A percentile compares a stretch with the other conserved stretches of the same genome.
Conservation (phyloP, 2,113 vertebrate genomes). For the Cyphomyrus discorhynchus region DNA sequence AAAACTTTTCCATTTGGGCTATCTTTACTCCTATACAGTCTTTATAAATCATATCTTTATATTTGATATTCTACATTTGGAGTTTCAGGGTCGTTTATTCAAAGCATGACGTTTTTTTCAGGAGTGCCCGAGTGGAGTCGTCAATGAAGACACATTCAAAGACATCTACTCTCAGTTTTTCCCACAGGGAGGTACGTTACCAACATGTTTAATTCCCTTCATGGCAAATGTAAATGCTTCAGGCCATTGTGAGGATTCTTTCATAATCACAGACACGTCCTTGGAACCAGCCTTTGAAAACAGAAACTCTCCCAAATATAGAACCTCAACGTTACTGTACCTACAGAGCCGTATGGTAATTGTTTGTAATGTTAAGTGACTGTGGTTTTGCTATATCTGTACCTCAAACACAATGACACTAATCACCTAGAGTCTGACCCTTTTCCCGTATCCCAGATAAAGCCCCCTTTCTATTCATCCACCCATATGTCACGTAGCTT, state of each 20-base stretch:
- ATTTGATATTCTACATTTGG: not conserved
- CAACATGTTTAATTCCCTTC: not conserved
- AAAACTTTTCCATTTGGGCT: not conserved
- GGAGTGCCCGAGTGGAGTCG: constrained; percentile 74
- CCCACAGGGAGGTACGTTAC: constrained; percentile 70
- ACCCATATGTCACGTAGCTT: not conserved
- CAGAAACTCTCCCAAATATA: not conserved
- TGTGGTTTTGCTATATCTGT: not conserved
- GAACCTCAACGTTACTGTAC: not conserved
- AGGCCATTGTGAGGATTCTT: not conserved
- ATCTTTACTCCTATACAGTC: not conserved
- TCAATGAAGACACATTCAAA: constrained; percentile 78
- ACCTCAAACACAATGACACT: not conserved
- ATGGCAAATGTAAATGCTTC: not conserved
- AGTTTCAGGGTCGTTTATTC: not conserved
- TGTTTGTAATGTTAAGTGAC: not conserved
- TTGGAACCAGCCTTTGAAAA: not conserved
- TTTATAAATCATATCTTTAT: not conserved
- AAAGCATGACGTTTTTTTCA: constrained; percentile 29
- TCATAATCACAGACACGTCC: not conserved
- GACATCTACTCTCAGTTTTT: constrained; percentile 80
- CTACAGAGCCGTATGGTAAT: not conserved
- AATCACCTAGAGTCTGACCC: not conserved
- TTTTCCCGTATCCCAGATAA: not conserved
- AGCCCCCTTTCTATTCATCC: not conserved